These are phyloP conservation scores for Lepidochrysops patricia DNA, from an alignment of 2,888 invertebrate genomes.

Conservation along the genomic window DNA sequence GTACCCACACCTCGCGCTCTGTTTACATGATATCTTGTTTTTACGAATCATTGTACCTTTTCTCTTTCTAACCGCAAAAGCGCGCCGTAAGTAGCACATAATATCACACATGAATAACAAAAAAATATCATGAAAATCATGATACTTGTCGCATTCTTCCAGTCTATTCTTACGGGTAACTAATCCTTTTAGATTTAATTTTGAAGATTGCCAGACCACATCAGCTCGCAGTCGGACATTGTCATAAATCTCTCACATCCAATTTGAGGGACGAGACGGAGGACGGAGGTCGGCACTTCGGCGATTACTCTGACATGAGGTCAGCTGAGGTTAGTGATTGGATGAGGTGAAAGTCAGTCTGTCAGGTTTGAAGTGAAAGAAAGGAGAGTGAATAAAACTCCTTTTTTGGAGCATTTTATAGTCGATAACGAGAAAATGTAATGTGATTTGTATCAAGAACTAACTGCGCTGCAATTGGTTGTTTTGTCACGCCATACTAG, in stretches of 20 bases:
- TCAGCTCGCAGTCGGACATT: not conserved
- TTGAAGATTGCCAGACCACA: not conserved
- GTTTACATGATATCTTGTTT: not conserved
- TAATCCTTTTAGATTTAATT: not conserved
- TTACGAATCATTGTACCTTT: not conserved
- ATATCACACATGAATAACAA: too few species aligned
- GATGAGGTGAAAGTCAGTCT: not conserved
- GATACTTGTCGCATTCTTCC: not conserved
- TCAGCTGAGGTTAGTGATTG: not conserved
- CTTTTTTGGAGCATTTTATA: too few species aligned
- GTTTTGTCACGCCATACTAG: too few species aligned
- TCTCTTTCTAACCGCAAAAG: too few species aligned
- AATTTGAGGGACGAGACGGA: not conserved
- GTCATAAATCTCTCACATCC: constrained; percentile 11
- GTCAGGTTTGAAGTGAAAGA: not conserved
- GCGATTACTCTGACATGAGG: not conserved
- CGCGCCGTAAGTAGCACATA: too few species aligned
- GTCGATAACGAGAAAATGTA: too few species aligned
- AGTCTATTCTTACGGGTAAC: not conserved
- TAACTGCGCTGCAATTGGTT: too few species aligned
- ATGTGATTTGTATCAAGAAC: too few species aligned
- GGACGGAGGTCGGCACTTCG: not conserved
- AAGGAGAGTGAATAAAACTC: too few species aligned
- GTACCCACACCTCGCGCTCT: not conserved
- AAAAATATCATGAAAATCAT: too few species aligned